These are phyloP conservation scores for Dicyrtomina minuta DNA, from an alignment of 2,888 invertebrate genomes.

Conservation along the genomic window DNA sequence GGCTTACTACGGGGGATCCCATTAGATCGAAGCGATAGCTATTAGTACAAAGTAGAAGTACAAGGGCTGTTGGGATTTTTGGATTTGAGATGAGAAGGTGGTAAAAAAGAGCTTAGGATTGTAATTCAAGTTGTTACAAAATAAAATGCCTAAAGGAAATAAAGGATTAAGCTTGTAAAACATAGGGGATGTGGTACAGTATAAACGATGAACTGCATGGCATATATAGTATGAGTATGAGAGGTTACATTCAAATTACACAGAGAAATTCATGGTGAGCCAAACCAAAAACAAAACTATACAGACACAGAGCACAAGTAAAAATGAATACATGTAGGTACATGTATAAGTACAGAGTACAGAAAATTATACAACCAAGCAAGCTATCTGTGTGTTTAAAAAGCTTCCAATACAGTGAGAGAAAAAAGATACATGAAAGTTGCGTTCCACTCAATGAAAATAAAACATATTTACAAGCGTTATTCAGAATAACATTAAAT, in stretches of 20 bases:
- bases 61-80: slow-evolving; percentile 4
- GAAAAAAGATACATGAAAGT: too few species aligned
- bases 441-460: too few species aligned
- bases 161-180: slow-evolving; percentile 19
- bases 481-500: slow-evolving; percentile 21
- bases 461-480: neutral
- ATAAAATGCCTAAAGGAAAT: slow-evolving; percentile 23
- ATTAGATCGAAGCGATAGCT: too few species aligned
- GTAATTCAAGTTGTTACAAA: neutral
- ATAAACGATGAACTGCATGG: neutral
- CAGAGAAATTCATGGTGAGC: neutral
- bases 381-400: neutral
- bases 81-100: slow-evolving; percentile 16
- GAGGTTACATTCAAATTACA: neutral
- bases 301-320: neutral
- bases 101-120: slow-evolving; percentile 17
- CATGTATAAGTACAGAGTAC: neutral
- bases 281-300: neutral
- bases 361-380: neutral
- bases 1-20: too few species aligned
- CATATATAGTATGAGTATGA: neutral
- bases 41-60: too few species aligned
- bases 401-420: neutral
- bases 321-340: neutral
- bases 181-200: neutral